These are phyloP conservation scores for Glaucomys volans DNA, from an alignment of 2,113 vertebrate genomes.

Conservation along the genomic window DNA sequence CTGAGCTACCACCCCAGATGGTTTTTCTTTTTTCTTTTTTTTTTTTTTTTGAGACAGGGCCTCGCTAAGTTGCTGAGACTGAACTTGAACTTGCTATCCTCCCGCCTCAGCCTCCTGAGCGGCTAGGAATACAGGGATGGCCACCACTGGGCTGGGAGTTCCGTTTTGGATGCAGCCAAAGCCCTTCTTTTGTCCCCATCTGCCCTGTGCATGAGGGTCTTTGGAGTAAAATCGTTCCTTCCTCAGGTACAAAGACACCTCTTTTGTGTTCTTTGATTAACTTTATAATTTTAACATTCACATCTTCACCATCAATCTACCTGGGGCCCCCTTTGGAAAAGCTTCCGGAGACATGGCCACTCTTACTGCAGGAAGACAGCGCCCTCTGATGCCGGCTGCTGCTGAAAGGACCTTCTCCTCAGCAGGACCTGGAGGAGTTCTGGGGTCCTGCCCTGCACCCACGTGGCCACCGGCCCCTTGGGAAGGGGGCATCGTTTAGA, in stretches of 20 bases:
- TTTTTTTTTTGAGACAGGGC: background rate
- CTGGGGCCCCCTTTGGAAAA: background rate
- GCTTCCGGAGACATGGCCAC: background rate
- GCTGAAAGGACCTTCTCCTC: background rate
- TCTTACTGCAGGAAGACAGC: background rate
- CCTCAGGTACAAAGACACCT: background rate
- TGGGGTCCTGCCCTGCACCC: accelerated
- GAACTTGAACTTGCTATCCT: background rate
- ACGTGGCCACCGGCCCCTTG: accelerated
- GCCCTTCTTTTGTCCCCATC: background rate
- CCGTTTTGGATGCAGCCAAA: background rate
- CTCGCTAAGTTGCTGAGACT: background rate
- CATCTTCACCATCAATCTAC: background rate
- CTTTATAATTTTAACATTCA: background rate
- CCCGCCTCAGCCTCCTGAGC: background rate
- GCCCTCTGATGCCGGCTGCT: accelerated
- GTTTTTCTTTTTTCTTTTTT: background rate
- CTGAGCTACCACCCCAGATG: background rate
- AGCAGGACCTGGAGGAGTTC: background rate
- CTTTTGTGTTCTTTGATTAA: background rate
- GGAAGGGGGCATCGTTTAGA: background rate
- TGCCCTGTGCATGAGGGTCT: background rate
- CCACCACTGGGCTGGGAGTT: background rate
- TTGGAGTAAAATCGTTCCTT: background rate
- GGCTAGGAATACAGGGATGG: background rate